These are phyloP conservation scores for Caerostris darwini DNA, from an alignment of 1,140 invertebrate species.

Conservation along the genomic window DNA sequence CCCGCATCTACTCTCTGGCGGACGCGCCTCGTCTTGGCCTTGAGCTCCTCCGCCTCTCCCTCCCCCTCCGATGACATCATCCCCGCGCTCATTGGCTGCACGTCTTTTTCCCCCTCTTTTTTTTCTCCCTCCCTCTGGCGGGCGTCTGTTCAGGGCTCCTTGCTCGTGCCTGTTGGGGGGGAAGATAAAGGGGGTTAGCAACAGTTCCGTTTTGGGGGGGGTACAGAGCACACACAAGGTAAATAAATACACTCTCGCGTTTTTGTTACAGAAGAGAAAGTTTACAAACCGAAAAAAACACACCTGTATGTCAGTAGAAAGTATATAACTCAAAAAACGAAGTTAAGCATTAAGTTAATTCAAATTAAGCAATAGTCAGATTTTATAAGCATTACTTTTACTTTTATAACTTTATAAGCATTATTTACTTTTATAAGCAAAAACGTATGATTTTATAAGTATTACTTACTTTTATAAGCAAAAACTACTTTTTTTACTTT, in stretches of 20 bases:
- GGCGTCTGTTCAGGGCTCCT: conserved; percentile 30
- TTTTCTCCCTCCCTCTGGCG: conserved; percentile 5
- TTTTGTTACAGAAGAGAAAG: not conserved
- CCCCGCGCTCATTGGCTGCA: conserved; percentile 78
- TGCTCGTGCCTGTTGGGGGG: not conserved
- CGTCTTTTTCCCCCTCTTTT: not conserved
- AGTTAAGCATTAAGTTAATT: no score
- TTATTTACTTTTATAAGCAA: no score
- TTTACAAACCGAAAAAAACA: not conserved
- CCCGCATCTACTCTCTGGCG: conserved; percentile 96
- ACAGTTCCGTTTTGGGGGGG: conserved; percentile 23
- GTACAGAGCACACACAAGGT: not conserved
- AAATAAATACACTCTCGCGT: no score
- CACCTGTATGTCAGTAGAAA: not conserved
- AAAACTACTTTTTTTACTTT: no score
- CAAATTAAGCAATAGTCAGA: no score
- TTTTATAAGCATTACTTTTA: no score
- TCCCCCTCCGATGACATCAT: conserved; percentile 98
- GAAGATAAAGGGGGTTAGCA: not conserved
- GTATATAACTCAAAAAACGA: no score
- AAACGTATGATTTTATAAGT: no score
- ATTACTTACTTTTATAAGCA: no score
- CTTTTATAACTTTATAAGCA: no score
- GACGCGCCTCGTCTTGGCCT: conserved; percentile 91
- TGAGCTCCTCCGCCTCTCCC: conserved; percentile 83